Base-by-base conservation (phyloP, 2,888 invertebrate species). In the Hybos culiciformis region DNA sequence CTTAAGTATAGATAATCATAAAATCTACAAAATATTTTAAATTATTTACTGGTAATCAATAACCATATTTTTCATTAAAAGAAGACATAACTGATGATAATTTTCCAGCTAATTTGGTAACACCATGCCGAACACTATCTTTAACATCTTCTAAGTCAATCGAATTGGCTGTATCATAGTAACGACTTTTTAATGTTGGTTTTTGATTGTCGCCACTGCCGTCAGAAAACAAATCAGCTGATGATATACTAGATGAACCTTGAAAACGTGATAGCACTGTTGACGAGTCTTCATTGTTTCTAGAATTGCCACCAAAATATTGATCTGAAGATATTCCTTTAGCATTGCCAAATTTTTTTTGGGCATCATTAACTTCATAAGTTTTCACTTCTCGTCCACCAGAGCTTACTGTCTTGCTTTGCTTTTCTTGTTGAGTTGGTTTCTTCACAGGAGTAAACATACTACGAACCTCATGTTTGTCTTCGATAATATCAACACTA, bases 301-400 rank as follows among this genome's bases (percentile, higher is more conserved):
- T 51, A 45, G 66, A 61, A 46, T 74, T 74, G 54, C 83, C 85
- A 7, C 85, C 85, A 64, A 97, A 97, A 72, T 80, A 96, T 70
- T 94, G 94, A 60, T 93, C 92, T 0, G 97, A 97, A 45, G 96
- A 96, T 59, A 98, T 98, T 12, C 93, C 87, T 67, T 98, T 98
- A 4, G 97, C 94, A 54, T 83, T 81, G 39, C 92, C 96, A 64
- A 97, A 98, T 70, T 97, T 97, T 68, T 88, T 90, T 63, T 88
- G 87, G 18, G 92, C 91, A 46, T 83, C 80, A 54, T 83, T 83
- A 37, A 80, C 75, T 7, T 70, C 69, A 18, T 51, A 51, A 53
- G n/a, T 48, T 54, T 42, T 29, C 48, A 50, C 20, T 37, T 24
- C 32, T n/a, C n/a, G n/a, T n/a, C n/a, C n/a, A n/a, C 41, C 33